Conservation (phyloP, 2,113 vertebrate species). For the Atherinomorus stipes region DNA sequence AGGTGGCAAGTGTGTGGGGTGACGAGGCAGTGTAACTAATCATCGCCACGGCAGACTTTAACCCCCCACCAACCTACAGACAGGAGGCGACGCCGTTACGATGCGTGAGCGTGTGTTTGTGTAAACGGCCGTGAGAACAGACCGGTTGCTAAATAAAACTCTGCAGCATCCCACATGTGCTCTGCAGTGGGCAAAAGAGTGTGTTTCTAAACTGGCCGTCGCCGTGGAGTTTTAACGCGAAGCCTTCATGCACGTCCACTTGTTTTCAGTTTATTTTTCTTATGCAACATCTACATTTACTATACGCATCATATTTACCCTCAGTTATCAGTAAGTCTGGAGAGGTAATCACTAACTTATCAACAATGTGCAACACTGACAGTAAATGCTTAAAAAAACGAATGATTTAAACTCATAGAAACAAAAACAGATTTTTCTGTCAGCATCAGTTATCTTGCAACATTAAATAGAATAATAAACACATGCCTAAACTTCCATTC, state of each 20-base stretch:
- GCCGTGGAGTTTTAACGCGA: slow-evolving; percentile 28
- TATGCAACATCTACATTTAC: not conserved
- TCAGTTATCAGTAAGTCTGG: rapidly evolving
- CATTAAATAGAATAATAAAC: too few relatives aligned
- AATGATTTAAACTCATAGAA: too few relatives aligned
- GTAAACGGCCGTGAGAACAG: slow-evolving; percentile 46
- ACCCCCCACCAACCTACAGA: slow-evolving; percentile 71
- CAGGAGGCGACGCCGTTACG: slow-evolving; percentile 67
- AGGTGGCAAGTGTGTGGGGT: slow-evolving; percentile 54
- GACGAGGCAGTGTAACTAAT: slow-evolving; percentile 60
- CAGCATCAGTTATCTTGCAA: too few relatives aligned
- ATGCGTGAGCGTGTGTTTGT: slow-evolving; percentile 22
- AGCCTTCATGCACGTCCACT: slow-evolving; percentile 12
- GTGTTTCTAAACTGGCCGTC: slow-evolving; percentile 46
- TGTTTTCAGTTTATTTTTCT: not conserved
- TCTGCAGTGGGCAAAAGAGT: slow-evolving; percentile 49
- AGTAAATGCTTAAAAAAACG: too few relatives aligned
- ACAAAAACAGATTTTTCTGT: too few relatives aligned
- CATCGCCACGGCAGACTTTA: slow-evolving; percentile 66
- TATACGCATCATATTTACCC: not conserved
- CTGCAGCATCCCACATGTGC: slow-evolving; percentile 70
- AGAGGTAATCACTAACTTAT: not conserved
- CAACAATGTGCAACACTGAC: too few relatives aligned
- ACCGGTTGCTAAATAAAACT: slow-evolving; percentile 69
- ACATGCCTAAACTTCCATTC: too few relatives aligned